Conservation (phyloP, 2,797 vertebrate species). For the Thamnophis elegans region DNA sequence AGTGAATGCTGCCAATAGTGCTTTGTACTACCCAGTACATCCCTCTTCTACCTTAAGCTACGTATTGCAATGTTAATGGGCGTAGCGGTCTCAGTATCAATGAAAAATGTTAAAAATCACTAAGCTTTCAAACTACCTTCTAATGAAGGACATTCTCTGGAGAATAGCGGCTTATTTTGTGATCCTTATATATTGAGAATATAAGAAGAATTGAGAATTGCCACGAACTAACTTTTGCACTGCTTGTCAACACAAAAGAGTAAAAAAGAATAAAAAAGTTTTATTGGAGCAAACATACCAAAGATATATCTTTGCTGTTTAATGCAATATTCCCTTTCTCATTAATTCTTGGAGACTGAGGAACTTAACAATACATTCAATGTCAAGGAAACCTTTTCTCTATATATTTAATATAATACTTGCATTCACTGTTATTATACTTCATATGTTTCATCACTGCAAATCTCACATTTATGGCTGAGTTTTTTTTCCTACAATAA, state of each 20-base stretch:
- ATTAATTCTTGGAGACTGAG: constrained; percentile 45
- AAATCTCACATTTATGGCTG: not conserved
- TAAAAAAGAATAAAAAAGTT: constrained; percentile 8
- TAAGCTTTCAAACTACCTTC: not conserved
- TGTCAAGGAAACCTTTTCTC: constrained; percentile 43
- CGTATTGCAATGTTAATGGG: rapidly evolving
- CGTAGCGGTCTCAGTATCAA: not conserved
- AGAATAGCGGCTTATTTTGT: not conserved
- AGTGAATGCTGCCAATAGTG: constrained; percentile 2
- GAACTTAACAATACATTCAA: constrained; percentile 45
- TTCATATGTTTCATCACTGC: not conserved
- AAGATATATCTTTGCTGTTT: not conserved
- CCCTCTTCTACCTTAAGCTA: not conserved
- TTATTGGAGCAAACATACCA: not conserved
- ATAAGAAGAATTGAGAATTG: not conserved
- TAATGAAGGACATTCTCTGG: constrained; percentile 9
- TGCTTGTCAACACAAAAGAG: constrained; percentile 18
- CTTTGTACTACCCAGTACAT: not conserved
- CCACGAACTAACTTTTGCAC: not conserved
- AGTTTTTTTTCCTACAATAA: not conserved
- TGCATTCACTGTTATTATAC: constrained; percentile 1
- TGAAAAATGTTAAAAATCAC: constrained; percentile 1
- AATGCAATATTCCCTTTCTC: constrained; percentile 45
- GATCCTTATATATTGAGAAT: not conserved
- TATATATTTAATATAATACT: constrained; percentile 51